Evolutionary conservation across 2,797 vertebrate genomes (phyloP).

Genomic region (Neomorphus geoffroyi): DNA sequence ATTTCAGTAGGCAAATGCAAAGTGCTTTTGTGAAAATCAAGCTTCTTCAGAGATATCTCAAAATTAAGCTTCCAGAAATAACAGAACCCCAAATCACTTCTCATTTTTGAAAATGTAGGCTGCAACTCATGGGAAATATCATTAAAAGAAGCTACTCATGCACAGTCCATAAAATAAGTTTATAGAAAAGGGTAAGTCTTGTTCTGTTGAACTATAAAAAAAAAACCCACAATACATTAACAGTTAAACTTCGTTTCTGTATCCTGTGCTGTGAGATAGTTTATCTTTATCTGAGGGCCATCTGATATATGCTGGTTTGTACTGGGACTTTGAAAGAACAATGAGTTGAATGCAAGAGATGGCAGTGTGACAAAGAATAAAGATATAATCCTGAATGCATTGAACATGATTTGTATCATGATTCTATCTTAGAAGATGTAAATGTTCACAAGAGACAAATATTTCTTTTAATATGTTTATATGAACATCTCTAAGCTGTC

Average conservation of each 20-base stretch:
- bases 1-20: background rate
- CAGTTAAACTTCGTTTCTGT: background rate
- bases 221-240: background rate
- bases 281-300: slow-evolving; percentile 4
- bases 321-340: background rate
- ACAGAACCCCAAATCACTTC: background rate
- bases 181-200: background rate
- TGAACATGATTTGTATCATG: background rate
- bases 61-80: background rate
- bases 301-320: background rate
- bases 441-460: slow-evolving; percentile 30
- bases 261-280: background rate
- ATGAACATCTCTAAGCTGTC: background rate
- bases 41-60: background rate
- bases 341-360: background rate
- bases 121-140: background rate
- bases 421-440: background rate
- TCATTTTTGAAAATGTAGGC: background rate
- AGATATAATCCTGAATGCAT: background rate
- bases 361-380: background rate
- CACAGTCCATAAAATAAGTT: background rate
- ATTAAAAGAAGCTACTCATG: background rate
- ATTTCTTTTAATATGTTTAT: slow-evolving; percentile 26
- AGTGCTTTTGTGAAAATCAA: background rate
- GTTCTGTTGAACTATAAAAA: background rate